Conservation (phyloP, 2,797 vertebrate genomes). For the Telmatherina bonti region DNA sequence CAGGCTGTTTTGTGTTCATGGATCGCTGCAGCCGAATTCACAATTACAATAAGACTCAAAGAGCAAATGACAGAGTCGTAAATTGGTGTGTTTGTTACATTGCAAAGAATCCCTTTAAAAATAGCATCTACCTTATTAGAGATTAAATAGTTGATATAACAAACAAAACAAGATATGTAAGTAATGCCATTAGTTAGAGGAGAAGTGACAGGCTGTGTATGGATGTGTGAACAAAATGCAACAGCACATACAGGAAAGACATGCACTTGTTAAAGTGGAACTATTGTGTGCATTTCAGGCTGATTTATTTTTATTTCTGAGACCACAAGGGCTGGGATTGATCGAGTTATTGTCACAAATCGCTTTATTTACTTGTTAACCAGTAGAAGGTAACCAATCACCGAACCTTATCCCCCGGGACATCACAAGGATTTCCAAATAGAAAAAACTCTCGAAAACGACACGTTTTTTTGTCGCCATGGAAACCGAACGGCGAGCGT, state of each 20-base stretch:
- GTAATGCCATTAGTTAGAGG: conserved; percentile 76
- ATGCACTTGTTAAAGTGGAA: conserved; percentile 57
- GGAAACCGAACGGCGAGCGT: too few species aligned
- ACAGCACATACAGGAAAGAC: conserved; percentile 57
- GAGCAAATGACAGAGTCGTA: conserved; percentile 34
- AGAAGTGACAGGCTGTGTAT: conserved; percentile 63
- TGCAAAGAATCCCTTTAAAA: conserved; percentile 44
- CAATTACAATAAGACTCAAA: conserved; percentile 43
- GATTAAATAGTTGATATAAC: conserved; percentile 61
- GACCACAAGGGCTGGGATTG: too few species aligned
- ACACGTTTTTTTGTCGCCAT: too few species aligned
- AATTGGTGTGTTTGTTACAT: conserved; percentile 27
- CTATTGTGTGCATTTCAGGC: too few species aligned
- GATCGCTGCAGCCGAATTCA: conserved; percentile 56
- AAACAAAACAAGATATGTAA: conserved; percentile 68
- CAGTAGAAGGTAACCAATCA: too few species aligned
- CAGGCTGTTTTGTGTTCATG: conserved; percentile 49
- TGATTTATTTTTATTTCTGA: too few species aligned
- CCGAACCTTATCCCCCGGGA: too few species aligned
- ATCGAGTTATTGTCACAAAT: too few species aligned
- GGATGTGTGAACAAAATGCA: conserved; percentile 62
- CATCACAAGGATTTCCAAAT: too few species aligned
- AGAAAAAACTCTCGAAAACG: too few species aligned
- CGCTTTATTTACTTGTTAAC: too few species aligned
- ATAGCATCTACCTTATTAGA: conserved; percentile 62